phyloP scores from a whole-genome alignment of 1,140 invertebrate genomes.

The Drosophila trapezifrons region DNA sequence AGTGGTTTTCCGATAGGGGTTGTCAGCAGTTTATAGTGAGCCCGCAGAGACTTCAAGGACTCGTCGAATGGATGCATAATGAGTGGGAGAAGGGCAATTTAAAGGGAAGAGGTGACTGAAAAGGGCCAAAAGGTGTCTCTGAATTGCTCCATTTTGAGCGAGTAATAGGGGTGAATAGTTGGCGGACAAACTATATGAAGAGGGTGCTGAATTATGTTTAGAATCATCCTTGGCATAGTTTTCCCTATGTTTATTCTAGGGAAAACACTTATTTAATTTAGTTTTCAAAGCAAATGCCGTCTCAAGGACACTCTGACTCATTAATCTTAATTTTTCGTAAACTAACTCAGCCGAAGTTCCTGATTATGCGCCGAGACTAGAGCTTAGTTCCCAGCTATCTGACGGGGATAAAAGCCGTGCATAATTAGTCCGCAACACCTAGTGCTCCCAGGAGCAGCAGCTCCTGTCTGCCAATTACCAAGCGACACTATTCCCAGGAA shows the following conservation, averaged over 20 bases:
- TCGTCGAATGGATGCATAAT: slow-evolving; percentile 51
- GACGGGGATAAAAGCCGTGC: slow-evolving; percentile 10
- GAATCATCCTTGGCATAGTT: not conserved
- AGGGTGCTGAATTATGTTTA: not conserved
- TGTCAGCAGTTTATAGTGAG: slow-evolving; percentile 29
- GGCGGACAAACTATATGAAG: no score
- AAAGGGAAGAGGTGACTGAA: slow-evolving; percentile 7
- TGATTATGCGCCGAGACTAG: not conserved
- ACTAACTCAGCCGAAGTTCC: not conserved
- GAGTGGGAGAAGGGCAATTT: not conserved
- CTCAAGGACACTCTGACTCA: not conserved
- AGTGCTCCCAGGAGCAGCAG: not conserved
- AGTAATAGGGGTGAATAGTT: not conserved
- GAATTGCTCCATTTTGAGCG: slow-evolving; percentile 20
- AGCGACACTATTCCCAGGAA: slow-evolving; percentile 11
- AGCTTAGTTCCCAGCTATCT: slow-evolving; percentile 1
- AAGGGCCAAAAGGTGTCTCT: slow-evolving; percentile 23
- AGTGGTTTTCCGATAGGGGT: slow-evolving; percentile 48
- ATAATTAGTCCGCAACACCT: slow-evolving; percentile 51
- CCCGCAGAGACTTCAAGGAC: slow-evolving; percentile 60
- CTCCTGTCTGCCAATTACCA: slow-evolving; percentile 29
- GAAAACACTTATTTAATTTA: no score
- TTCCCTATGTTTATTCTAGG: not conserved
- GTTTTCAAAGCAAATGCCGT: not conserved
- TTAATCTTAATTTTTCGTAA: slow-evolving; percentile 8